A percentile compares a stretch with the other conserved stretches of the same genome.
phyloP scores from a whole-genome alignment of 2,797 vertebrate species.

The Crax fasciolata region DNA sequence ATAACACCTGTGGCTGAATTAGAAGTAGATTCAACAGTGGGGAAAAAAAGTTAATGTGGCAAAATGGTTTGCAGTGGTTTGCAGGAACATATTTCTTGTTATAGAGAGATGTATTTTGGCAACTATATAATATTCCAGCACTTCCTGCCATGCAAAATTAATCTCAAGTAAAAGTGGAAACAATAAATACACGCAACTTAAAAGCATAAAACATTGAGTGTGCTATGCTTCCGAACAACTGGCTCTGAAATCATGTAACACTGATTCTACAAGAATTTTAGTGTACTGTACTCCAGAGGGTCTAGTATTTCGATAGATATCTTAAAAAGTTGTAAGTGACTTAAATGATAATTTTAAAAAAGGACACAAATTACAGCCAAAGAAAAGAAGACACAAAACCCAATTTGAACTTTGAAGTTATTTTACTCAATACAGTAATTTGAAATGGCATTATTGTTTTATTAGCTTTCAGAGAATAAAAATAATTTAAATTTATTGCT shows the following conservation, averaged over 20 bases:
- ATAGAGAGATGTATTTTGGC: background rate
- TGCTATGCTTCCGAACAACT: background rate
- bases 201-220: background rate
- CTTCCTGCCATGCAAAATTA: background rate
- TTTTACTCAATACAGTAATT: background rate
- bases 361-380: background rate
- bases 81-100: background rate
- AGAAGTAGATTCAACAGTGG: background rate
- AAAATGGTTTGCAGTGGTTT: background rate
- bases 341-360: background rate
- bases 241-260: background rate
- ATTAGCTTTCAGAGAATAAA: background rate
- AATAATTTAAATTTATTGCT: background rate
- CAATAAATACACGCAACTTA: background rate
- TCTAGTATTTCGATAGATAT: background rate
- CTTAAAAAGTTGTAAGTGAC: background rate
- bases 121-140: background rate
- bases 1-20: constrained; percentile 14
- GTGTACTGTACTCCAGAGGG: background rate
- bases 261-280: background rate
- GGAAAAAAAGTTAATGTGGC: background rate
- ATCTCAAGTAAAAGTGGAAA: background rate
- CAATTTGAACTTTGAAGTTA: background rate
- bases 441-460: background rate
- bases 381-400: background rate